Evolutionary conservation across 2,113 vertebrate species (phyloP), one percentile per base, ranked within the genome.

Genomic region (Urocynchramus pylzowi): DNA sequence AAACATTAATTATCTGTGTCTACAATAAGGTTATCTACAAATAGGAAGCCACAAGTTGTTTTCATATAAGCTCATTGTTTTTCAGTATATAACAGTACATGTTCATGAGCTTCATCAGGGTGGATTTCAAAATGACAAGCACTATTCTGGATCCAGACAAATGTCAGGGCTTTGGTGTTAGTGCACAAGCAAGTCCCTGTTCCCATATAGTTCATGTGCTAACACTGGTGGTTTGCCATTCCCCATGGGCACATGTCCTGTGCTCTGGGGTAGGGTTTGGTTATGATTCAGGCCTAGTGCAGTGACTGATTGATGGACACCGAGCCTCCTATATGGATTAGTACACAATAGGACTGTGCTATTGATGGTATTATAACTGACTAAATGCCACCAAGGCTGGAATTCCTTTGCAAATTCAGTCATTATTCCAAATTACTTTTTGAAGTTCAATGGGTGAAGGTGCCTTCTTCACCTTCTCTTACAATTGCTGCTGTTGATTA

Each of bases 251-350:
- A 42, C 15, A 1, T 16, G 30, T 7, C 27, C 68, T 71, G 0
- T 54, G 49, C 13, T 41, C 35, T 1, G 1, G 35, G 35, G 12
- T 6, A n/a, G 50, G 30, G 30, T 10, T 47, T 0, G 0, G 24
- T 30, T 57, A 6, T 57, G 42, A 13, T 49, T 49, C 70, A 49
- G 70, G 59, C 23, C 28, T n/a, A 3, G 19, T 28, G 28, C 35
- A n/a, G 35, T 24, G 50, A 24, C 7, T 75, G 42, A 39, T 16
- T 30, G 12, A 30, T 41, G 60, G 35, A 24, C 70, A 49, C 19
- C 0, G 5, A 47, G n/a, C 15, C 12, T 39, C 41, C 59, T 65
- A 2, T 16, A 16, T 65, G 60, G 50, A n/a, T 56, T 33, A 49
- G 30, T 30, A 19, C n/a, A n/a, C n/a, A n/a, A n/a, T 60, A 65